Conservation (phyloP, 2,888 invertebrate genomes). For the Dastarcus helophoroides region DNA sequence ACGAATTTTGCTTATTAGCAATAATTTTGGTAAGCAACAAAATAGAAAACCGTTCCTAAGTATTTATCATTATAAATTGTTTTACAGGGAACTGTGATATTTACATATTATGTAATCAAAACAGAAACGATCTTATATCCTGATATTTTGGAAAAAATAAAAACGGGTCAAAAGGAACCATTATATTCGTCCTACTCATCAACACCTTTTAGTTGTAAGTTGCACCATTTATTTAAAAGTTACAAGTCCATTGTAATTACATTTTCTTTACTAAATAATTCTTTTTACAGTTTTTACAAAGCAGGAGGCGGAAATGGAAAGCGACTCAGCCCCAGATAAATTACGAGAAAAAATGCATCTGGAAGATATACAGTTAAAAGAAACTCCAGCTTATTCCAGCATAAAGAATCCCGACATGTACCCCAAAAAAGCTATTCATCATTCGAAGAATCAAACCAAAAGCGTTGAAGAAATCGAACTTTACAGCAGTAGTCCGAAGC, state of each 20-base stretch:
- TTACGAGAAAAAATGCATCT: too few relatives aligned
- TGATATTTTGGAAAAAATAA: conserved; percentile 35
- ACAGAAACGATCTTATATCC: conserved; percentile 43
- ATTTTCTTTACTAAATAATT: not conserved
- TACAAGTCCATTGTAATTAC: too few relatives aligned
- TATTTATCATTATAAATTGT: not conserved
- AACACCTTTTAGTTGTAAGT: conserved; percentile 52
- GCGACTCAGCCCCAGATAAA: conserved; percentile 43
- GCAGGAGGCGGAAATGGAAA: conserved; percentile 52
- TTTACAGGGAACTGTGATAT: conserved; percentile 45
- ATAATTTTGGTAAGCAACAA: conserved; percentile 45
- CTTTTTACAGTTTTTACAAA: conserved; percentile 47
- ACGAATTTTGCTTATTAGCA: conserved; percentile 45
- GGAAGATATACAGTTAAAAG: conserved; percentile 15
- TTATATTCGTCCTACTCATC: conserved; percentile 41
- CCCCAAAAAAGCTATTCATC: conserved; percentile 6
- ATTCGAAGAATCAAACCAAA: conserved; percentile 14
- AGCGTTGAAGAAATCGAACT: conserved; percentile 34
- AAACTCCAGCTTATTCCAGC: conserved; percentile 19
- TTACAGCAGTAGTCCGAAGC: conserved; percentile 39
- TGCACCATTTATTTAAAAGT: too few relatives aligned
- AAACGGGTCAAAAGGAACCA: conserved; percentile 38
- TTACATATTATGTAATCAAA: conserved; percentile 48
- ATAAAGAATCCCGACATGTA: conserved; percentile 9
- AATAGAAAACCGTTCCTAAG: not conserved